phyloP scores from a whole-genome alignment of 2,888 invertebrate genomes.

The Pelosia muscerda region DNA sequence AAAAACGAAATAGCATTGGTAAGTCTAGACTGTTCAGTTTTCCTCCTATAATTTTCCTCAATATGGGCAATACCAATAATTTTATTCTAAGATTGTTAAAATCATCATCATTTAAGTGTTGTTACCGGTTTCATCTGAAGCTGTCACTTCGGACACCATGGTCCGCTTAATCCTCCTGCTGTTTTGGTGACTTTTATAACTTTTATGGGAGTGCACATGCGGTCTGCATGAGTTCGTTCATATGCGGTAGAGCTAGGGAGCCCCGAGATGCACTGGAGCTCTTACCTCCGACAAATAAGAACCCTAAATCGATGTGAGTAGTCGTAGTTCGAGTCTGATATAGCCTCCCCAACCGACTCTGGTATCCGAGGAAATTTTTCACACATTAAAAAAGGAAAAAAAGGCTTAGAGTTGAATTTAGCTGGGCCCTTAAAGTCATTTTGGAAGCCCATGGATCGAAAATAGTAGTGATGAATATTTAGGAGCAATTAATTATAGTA shows the following conservation, averaged over 20 bases:
- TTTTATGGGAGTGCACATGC: neutral
- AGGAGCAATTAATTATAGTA: too few species aligned
- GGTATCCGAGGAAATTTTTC: too few species aligned
- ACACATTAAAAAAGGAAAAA: too few species aligned
- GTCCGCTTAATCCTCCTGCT: too few species aligned
- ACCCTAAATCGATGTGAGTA: too few species aligned
- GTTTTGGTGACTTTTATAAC: neutral
- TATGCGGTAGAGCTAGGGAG: too few species aligned
- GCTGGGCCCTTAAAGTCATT: neutral
- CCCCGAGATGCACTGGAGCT: too few species aligned
- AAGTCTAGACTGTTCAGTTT: conserved; percentile 43
- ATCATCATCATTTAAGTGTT: neutral
- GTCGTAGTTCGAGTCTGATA: too few species aligned
- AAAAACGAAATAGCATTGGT: conserved; percentile 67
- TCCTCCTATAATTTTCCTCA: neutral
- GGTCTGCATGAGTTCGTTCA: too few species aligned
- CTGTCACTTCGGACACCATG: neutral
- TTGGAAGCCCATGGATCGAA: neutral
- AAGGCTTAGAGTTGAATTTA: neutral
- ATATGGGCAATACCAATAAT: neutral
- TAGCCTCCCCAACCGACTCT: too few species aligned
- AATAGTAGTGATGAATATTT: neutral
- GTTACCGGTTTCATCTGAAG: neutral
- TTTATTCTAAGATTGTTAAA: neutral
- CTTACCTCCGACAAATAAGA: too few species aligned